phyloP scores from a whole-genome alignment of 2,888 invertebrate genomes.

The Drosophila macrothrix region DNA sequence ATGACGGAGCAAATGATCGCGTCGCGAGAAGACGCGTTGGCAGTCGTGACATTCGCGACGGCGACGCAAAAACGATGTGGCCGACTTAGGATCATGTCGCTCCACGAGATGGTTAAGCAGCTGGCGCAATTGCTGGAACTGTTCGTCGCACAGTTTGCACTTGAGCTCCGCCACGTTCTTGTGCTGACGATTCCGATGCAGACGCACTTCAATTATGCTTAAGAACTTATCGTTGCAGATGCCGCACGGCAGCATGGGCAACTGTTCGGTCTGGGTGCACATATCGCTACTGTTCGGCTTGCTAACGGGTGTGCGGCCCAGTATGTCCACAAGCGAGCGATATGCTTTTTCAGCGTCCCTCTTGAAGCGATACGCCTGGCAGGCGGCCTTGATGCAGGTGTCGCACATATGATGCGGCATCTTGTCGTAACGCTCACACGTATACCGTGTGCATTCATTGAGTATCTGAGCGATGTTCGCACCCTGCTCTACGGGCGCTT shows the following conservation, averaged over 20 bases:
- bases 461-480: constrained; percentile 79
- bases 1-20: constrained; percentile 86
- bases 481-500: constrained; percentile 69
- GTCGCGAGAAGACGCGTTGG: constrained; percentile 85
- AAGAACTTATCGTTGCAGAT: constrained; percentile 82
- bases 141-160: constrained; percentile 85
- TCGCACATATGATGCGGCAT: constrained; percentile 84
- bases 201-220: constrained; percentile 68
- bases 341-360: constrained; percentile 83
- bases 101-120: constrained; percentile 84
- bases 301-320: constrained; percentile 57
- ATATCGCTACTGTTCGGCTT: constrained; percentile 48
- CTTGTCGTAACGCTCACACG: constrained; percentile 84
- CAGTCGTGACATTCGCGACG: constrained; percentile 84
- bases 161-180: constrained; percentile 55
- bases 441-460: constrained; percentile 80
- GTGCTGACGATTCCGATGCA: constrained; percentile 73
- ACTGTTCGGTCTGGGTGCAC: constrained; percentile 82
- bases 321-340: constrained; percentile 72
- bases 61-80: constrained; percentile 29
- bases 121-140: constrained; percentile 85
- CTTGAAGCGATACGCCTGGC: constrained; percentile 82
- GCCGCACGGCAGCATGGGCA: constrained; percentile 80
- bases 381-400: constrained; percentile 78
- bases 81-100: constrained; percentile 63